Percentiles rank a stretch among this genome's conserved stretches.
These are phyloP conservation scores for Eristalis arbustorum DNA, from an alignment of 2,888 invertebrate species.

Conservation along the genomic window DNA sequence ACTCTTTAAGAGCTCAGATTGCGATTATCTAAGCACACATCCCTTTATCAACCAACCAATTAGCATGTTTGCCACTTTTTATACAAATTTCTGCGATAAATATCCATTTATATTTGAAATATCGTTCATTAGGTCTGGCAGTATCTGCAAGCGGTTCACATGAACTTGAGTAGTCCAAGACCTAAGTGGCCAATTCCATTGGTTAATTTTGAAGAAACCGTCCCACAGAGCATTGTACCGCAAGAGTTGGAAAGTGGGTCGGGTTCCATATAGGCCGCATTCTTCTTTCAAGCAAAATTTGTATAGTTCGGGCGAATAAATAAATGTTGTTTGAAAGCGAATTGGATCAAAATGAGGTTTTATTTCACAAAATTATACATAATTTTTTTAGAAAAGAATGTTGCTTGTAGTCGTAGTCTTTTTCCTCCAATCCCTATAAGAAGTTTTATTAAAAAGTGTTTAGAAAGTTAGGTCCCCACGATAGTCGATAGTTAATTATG, in stretches of 20 bases:
- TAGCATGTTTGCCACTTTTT: not conserved
- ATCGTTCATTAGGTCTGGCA: slow-evolving; percentile 64
- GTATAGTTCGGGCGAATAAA: not conserved
- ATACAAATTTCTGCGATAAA: not conserved
- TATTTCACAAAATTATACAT: not conserved
- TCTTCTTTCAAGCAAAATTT: not conserved
- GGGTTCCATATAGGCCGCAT: not conserved
- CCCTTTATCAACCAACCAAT: slow-evolving; percentile 24
- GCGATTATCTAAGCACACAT: not conserved
- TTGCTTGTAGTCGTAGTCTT: no score
- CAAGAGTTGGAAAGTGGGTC: slow-evolving; percentile 40
- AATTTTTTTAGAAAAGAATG: no score
- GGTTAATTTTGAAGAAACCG: slow-evolving; percentile 48
- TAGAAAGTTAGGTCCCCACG: no score
- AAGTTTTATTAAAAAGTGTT: no score
- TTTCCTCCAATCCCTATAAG: no score
- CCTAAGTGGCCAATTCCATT: slow-evolving; percentile 66
- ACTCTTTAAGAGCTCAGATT: not conserved
- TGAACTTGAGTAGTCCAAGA: slow-evolving; percentile 61
- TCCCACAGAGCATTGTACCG: slow-evolving; percentile 20
- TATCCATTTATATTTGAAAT: slow-evolving; percentile 40
- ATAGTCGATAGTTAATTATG: no score
- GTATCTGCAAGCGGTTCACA: slow-evolving; percentile 65
- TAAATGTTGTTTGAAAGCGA: not conserved
- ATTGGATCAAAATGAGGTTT: not conserved